Conservation (phyloP, 2,888 invertebrate species). For the Drosophila flavopinicola region DNA sequence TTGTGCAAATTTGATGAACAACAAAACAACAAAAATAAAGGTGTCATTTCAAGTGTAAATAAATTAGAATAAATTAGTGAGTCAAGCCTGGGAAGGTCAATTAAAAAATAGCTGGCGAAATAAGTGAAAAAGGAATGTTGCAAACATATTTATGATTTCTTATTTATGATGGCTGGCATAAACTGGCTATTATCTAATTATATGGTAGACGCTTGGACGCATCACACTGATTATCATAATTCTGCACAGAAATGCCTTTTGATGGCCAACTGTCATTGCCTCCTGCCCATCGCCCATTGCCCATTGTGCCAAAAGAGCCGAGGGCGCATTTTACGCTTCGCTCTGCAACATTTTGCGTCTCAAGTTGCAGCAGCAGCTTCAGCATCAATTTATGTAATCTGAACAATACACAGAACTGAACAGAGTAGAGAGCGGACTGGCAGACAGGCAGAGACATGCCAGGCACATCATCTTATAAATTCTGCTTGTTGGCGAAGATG, state of each 20-base stretch:
- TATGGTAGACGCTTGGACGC: conserved; percentile 39
- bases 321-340: conserved; percentile 53
- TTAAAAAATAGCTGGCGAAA: conserved; percentile 17
- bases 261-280: conserved; percentile 57
- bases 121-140: conserved; percentile 20
- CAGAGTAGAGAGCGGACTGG: not conserved
- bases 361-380: conserved; percentile 69
- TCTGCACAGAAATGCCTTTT: conserved; percentile 43
- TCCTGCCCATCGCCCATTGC: conserved; percentile 16
- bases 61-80: conserved; percentile 32
- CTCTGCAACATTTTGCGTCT: conserved; percentile 62
- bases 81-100: conserved; percentile 32
- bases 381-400: conserved; percentile 76
- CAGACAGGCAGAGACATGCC: conserved; percentile 21
- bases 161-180: conserved; percentile 20
- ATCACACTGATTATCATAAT: conserved; percentile 55
- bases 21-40: not conserved
- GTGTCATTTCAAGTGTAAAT: conserved; percentile 23
- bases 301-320: conserved; percentile 31
- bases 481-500: conserved; percentile 68
- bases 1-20: conserved; percentile 30
- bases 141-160: conserved; percentile 25
- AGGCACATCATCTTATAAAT: conserved; percentile 77
- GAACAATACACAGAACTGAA: conserved; percentile 51
- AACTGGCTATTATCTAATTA: conserved; percentile 51